These are phyloP conservation scores for Brachypodius melanocephalos DNA, from an alignment of 2,113 vertebrate genomes.

Conservation along the genomic window DNA sequence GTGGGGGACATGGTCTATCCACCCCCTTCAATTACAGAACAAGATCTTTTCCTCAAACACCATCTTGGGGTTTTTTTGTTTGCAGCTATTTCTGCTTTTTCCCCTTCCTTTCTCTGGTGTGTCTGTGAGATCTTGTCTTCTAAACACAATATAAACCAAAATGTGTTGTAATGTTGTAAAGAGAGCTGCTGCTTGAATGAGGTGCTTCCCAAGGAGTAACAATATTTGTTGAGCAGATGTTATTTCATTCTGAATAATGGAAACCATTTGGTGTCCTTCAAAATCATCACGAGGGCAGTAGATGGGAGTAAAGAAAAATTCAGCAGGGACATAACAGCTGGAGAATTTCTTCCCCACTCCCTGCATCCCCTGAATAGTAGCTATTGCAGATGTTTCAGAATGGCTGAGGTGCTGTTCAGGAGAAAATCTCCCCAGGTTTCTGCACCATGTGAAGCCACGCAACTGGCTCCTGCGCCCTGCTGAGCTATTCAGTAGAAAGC, in stretches of 20 bases:
- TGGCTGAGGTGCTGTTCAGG: slow-evolving; percentile 57
- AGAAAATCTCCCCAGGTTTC: slow-evolving; percentile 57
- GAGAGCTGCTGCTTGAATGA: slow-evolving; percentile 50
- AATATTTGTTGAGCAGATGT: slow-evolving; percentile 68
- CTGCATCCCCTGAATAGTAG: slow-evolving; percentile 4
- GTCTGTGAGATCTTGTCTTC: background rate
- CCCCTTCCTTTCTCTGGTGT: background rate
- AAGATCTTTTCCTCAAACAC: background rate
- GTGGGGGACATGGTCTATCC: background rate
- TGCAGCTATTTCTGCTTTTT: background rate
- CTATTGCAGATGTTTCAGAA: slow-evolving; percentile 69
- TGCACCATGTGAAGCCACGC: slow-evolving; percentile 41
- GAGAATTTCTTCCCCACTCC: slow-evolving; percentile 42
- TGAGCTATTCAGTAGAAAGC: slow-evolving; percentile 62
- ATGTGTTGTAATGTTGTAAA: slow-evolving; percentile 31
- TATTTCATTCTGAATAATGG: slow-evolving; percentile 66
- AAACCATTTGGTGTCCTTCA: slow-evolving; percentile 68
- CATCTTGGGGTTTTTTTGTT: background rate
- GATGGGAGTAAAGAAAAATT: slow-evolving; percentile 47
- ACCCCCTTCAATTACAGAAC: background rate
- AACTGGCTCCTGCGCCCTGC: slow-evolving; percentile 58
- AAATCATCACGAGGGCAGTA: slow-evolving; percentile 52
- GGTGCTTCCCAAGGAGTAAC: slow-evolving; percentile 62
- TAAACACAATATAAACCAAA: slow-evolving; percentile 19
- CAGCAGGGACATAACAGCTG: slow-evolving; percentile 56